A percentile compares a stretch with the other conserved stretches of the same genome.
Evolutionary conservation across 1,140 invertebrate genomes (phyloP).

Genomic region (Drosophila melanogaster): Release_6_plus_ISO1_MT NT_037436.4:4713001-4713500

Average conservation of each 20-base stretch:
- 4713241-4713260: conserved; percentile 52
- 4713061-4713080: conserved; percentile 76
- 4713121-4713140: conserved; percentile 37
- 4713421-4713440: too few relatives aligned
- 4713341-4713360: conserved; percentile 27
- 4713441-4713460: too few relatives aligned
- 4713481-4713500: conserved; percentile 13
- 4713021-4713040: conserved; percentile 70
- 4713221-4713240: conserved; percentile 44
- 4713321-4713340: conserved; percentile 32
- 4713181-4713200: conserved; percentile 64
- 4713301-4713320: conserved; percentile 75
- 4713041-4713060: conserved; percentile 80
- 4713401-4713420: too few relatives aligned
- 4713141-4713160: conserved; percentile 51
- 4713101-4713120: conserved; percentile 31
- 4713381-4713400: too few relatives aligned
- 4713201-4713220: conserved; percentile 32
- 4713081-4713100: conserved; percentile 21
- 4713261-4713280: conserved; percentile 57
- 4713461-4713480: too few relatives aligned
- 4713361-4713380: background rate
- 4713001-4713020: conserved; percentile 35
- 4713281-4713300: conserved; percentile 83
- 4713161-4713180: conserved; percentile 78